Evolutionary conservation across 2,888 invertebrate genomes (phyloP), one percentile per base, ranked within the genome.

Genomic region (Penaeus monodon): DNA sequence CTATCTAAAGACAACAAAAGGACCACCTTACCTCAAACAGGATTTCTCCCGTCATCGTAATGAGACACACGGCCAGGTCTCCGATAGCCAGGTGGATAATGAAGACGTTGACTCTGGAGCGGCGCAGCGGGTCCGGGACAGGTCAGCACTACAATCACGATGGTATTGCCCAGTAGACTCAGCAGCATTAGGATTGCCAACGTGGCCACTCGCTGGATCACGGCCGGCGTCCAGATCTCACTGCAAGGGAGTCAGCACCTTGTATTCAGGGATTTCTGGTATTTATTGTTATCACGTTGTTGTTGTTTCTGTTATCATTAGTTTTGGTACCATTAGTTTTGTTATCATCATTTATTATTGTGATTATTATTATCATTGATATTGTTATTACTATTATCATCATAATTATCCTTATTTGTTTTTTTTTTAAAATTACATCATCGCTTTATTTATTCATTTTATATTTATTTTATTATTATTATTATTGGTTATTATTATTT

Each of bases 41-140:
- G 22, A 93, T 92, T 88, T 93, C 93, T 4, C 92, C 92, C n/a
- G 93, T 92, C 93, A 93, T 93, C 14, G 92, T 92, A 79, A 92
- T 91, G 77, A 91, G 91, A 89, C 92, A 92, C 22, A 93, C 93
- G 7, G 92, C 91, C 44, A 93, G 91, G 90, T 93, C 93, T 0
- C 93, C 93, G 17, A 92, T 91, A 6, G 93, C 93, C 80, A 93
- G 91, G 90, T 93, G 92, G 49, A 93, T 91, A 85, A 93, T 93
- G 91, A 93, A 93, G 76, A 93, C 92, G 90, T 93, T 93, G n/a
- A 93, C 93, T 29, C 93, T 12, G 10, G 84, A 49, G 92, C 91
- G 44, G 92, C 90, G 22, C 92, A 91, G 78, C 92, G 90, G 85
- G 92, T 91, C 81, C 91, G 91, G 92, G 92, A 86, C 92, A 92